phyloP scores from a whole-genome alignment of 2,113 vertebrate genomes.

The Stegastes partitus region DNA sequence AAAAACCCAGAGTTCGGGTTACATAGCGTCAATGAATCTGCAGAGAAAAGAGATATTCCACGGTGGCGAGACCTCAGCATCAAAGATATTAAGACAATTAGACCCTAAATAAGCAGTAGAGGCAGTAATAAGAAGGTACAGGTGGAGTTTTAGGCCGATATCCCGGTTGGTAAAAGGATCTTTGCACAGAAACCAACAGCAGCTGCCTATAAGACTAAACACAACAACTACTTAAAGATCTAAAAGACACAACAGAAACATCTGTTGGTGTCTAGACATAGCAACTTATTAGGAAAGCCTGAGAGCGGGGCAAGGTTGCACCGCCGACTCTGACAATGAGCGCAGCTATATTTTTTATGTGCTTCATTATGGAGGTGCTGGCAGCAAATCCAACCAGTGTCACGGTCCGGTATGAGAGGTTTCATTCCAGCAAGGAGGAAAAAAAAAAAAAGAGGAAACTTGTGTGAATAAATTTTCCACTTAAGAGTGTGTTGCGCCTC shows the following conservation, averaged over 20 bases:
- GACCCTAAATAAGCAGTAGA: conserved; percentile 3
- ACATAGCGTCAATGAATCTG: conserved; percentile 36
- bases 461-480: neutral
- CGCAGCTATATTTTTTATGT: neutral
- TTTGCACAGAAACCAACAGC: conserved; percentile 40
- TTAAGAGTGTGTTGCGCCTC: neutral
- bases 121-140: neutral
- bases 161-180: neutral
- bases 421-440: neutral
- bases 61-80: neutral
- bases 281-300: conserved; percentile 42
- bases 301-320: conserved; percentile 16
- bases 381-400: conserved; percentile 8
- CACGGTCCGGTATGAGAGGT: neutral
- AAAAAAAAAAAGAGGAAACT: neutral
- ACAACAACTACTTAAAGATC: conserved; percentile 72
- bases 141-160: neutral
- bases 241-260: conserved; percentile 71
- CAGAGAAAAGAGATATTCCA: conserved; percentile 26
- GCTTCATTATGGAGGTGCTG: conserved; percentile 24
- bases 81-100: conserved; percentile 31
- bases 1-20: conserved; percentile 56
- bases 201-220: conserved; percentile 71
- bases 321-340: neutral
- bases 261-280: conserved; percentile 68